Evolutionary conservation across 2,888 invertebrate genomes (phyloP).

Genomic region (Cosmia trapezina): DNA sequence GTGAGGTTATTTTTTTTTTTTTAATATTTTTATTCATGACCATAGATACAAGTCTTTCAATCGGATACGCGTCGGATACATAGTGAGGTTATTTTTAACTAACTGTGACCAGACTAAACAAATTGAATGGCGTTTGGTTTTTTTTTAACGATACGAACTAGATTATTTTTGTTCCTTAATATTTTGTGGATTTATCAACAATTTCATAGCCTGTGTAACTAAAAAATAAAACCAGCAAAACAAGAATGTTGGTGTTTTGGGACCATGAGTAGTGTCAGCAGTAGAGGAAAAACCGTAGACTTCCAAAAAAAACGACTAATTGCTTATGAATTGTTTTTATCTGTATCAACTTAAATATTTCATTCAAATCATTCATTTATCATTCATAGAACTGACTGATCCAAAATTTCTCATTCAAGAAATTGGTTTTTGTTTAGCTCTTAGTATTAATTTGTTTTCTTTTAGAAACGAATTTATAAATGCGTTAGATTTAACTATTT

Average conservation of each 20-base stretch:
- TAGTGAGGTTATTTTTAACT: conserved; percentile 24
- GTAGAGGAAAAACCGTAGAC: conserved; percentile 28
- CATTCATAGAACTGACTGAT: conserved; percentile 22
- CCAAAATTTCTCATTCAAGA: conserved; percentile 55
- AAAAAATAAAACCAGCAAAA: background rate
- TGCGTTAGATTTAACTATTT: conserved; percentile 43
- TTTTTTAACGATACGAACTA: background rate
- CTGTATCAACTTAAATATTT: conserved; percentile 22
- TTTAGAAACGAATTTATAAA: conserved; percentile 50
- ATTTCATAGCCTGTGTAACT: background rate
- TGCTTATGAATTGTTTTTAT: background rate
- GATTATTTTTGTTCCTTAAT: background rate
- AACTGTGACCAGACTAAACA: conserved; percentile 21
- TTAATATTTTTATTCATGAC: no score
- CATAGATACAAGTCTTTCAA: no score
- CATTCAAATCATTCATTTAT: conserved; percentile 31
- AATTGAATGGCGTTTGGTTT: background rate
- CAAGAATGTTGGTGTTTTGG: background rate
- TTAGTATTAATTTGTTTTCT: conserved; percentile 62
- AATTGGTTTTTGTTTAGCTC: conserved; percentile 61
- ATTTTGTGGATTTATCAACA: background rate
- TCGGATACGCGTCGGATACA: no score
- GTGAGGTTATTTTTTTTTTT: conserved; percentile 32
- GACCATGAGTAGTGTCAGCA: no score
- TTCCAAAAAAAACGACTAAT: background rate